Base-by-base conservation (phyloP, 2,888 invertebrate species). In the Crematogaster levior region DNA sequence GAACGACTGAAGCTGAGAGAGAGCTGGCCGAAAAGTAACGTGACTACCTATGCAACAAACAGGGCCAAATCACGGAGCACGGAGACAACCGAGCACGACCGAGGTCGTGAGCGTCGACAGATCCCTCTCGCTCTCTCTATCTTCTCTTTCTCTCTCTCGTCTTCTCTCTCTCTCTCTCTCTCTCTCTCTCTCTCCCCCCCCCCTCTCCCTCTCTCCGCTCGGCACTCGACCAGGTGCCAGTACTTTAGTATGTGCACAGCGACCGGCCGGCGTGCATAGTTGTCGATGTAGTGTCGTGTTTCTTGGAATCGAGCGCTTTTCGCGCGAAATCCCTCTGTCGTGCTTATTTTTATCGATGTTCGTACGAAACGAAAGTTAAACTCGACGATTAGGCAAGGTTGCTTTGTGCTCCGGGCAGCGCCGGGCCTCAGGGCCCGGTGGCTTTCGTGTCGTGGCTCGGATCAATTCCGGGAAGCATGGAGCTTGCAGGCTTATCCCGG, bases 251-350 rank as follows among this genome's bases (percentile, higher is more conserved):
- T 91, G 91, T 92, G 93, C 91, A 91, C 88, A 92, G 92, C 93
- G 91, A 91, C 93, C 93, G 93, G 93, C 91, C 92, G 93, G 92
- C 91, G 92, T 90, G 93, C 91, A 92, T 90, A 88, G 89, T 89
- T 84, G 89, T 86, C 85, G 85, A 84, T 85, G 65, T 82, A 81
- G 70, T 84, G 82, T 81, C 82, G 84, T 74, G 74, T n/a, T 73
- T 84, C 73, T 53, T 58, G 65, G 21, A 21, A 63, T 73, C 34
- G 43, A 65, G 60, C 58, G 40, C 63, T 85, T 63, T 51, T 82
- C 65, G 53, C 58, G 66, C 21, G 51, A 46, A 73, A 51, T 68
- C 27, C 53, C 2, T 74, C 10, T 18, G 12, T 6, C 10, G 53
- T 43, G 51, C 15, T 65, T 53, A 27, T 37, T 68, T 66, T 51